A percentile compares a stretch with the other conserved stretches of the same genome.
Conservation (phyloP, 2,113 vertebrate species). For the Chionodraco myersi region DNA sequence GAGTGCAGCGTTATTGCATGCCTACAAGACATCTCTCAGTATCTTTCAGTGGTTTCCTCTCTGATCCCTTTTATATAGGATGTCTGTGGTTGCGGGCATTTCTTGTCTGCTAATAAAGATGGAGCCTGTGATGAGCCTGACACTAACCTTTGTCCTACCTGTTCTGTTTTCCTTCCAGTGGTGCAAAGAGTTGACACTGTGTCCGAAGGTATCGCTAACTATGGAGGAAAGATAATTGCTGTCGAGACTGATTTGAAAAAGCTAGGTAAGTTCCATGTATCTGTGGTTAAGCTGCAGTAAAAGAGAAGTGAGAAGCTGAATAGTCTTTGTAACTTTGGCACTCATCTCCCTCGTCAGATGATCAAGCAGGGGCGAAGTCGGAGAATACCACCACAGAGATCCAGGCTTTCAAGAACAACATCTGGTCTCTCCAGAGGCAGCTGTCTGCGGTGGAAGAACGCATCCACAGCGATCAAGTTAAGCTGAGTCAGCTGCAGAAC, state of each 20-base stretch:
- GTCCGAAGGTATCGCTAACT: slow-evolving; percentile 91
- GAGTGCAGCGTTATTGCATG: slow-evolving; percentile 68
- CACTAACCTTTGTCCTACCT: slow-evolving; percentile 51
- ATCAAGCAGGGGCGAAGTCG: slow-evolving; percentile 91
- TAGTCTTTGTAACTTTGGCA: background rate
- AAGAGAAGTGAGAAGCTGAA: background rate
- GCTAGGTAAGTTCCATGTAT: slow-evolving; percentile 86
- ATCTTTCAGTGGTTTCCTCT: slow-evolving; percentile 43
- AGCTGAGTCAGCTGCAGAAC: slow-evolving; percentile 90
- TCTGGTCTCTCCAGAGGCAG: slow-evolving; percentile 89
- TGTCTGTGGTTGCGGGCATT: slow-evolving; percentile 72
- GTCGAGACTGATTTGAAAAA: slow-evolving; percentile 93
- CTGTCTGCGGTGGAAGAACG: slow-evolving; percentile 90
- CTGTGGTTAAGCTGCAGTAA: background rate
- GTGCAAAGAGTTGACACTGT: slow-evolving; percentile 96
- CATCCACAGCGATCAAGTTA: slow-evolving; percentile 89
- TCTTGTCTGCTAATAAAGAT: slow-evolving; percentile 58
- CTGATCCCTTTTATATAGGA: slow-evolving; percentile 72
- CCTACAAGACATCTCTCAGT: slow-evolving; percentile 57
- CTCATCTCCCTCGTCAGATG: slow-evolving; percentile 80
- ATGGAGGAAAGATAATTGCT: slow-evolving; percentile 90
- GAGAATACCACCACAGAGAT: slow-evolving; percentile 92
- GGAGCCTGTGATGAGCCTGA: slow-evolving; percentile 17
- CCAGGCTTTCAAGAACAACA: slow-evolving; percentile 90
- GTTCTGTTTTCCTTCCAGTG: slow-evolving; percentile 83